A percentile compares a stretch with the other conserved stretches of the same genome.
phyloP scores from a whole-genome alignment of 2,113 vertebrate genomes.

The Macrotus californicus region DNA sequence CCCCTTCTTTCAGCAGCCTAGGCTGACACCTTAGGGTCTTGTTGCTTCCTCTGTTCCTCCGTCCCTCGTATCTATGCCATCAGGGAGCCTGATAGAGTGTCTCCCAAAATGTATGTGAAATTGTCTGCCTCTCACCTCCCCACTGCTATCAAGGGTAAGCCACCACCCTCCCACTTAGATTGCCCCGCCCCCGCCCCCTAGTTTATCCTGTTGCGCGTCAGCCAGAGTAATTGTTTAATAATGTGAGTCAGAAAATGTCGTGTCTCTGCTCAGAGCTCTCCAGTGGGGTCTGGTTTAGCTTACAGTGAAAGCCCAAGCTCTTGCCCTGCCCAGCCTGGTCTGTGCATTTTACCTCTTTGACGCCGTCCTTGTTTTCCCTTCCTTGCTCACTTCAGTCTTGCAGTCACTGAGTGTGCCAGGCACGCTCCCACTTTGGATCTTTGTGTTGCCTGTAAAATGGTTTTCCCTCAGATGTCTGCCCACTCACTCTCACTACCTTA shows the following conservation, averaged over 20 bases:
- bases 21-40: slow-evolving; percentile 11
- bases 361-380: background rate
- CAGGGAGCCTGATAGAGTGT: background rate
- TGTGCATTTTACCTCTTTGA: background rate
- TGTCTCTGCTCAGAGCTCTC: background rate
- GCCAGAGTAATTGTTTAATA: background rate
- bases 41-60: background rate
- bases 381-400: background rate
- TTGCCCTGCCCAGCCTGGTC: background rate
- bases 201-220: background rate
- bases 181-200: too few relatives aligned
- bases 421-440: background rate
- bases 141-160: background rate
- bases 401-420: background rate
- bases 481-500: background rate
- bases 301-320: background rate
- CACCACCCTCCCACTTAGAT: background rate
- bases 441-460: background rate
- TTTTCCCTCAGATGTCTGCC: background rate
- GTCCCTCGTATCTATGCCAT: background rate
- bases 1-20: background rate
- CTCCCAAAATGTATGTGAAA: background rate
- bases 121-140: background rate
- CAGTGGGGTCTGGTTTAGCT: background rate
- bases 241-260: background rate